These are phyloP conservation scores for Scotopteryx bipunctaria DNA, from an alignment of 2,888 invertebrate genomes.

Conservation along the genomic window DNA sequence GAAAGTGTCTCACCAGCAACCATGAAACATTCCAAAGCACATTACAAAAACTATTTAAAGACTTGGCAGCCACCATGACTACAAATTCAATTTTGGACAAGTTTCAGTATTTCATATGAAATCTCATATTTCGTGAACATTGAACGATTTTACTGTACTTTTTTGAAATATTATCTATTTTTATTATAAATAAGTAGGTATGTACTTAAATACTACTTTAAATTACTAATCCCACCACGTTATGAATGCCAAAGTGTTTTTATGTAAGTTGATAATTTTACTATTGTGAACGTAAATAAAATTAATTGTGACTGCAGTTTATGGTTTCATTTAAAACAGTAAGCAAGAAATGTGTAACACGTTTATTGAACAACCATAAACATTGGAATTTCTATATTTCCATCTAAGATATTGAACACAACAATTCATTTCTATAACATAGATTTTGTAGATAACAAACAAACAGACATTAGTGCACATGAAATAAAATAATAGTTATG, in stretches of 20 bases:
- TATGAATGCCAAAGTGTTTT: constrained; percentile 12
- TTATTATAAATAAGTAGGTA: background rate
- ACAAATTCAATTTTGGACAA: background rate
- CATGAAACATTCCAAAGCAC: constrained; percentile 12
- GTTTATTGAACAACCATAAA: constrained; percentile 27
- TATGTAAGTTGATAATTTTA: too few species aligned
- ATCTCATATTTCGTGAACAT: constrained; percentile 6
- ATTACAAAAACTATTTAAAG: constrained; percentile 10
- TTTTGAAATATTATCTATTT: background rate
- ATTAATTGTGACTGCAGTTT: background rate
- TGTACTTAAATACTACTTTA: too few species aligned
- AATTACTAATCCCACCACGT: background rate
- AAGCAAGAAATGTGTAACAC: constrained; percentile 15
- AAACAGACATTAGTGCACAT: constrained; percentile 39
- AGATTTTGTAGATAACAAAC: constrained; percentile 14
- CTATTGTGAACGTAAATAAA: constrained; percentile 9
- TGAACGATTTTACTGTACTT: background rate
- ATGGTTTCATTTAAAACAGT: constrained; percentile 16
- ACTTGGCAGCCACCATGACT: constrained; percentile 12
- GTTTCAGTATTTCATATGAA: constrained; percentile 1
- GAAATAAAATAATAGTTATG: background rate
- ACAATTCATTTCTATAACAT: too few species aligned
- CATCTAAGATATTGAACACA: constrained; percentile 10
- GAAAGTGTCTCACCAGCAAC: constrained; percentile 1
- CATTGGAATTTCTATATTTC: constrained; percentile 18